phyloP scores from a whole-genome alignment of 2,113 vertebrate genomes.

The Vombatus ursinus region DNA sequence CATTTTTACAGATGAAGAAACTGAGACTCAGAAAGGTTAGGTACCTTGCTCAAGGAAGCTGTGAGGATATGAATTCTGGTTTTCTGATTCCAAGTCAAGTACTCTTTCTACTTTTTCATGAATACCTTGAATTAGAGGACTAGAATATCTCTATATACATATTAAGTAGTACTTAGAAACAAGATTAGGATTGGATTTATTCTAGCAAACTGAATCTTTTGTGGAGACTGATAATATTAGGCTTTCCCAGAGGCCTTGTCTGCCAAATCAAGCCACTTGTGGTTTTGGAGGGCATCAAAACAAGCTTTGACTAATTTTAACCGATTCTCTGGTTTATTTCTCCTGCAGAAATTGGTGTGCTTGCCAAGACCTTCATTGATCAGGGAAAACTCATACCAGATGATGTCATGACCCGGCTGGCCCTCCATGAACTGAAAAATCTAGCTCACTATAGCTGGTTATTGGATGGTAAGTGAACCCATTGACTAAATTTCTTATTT shows the following conservation, averaged over 20 bases:
- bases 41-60: background rate
- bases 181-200: background rate
- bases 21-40: background rate
- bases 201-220: background rate
- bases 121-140: background rate
- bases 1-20: background rate
- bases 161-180: background rate
- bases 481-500: background rate
- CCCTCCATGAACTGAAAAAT: constrained; percentile 89
- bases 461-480: constrained; percentile 89
- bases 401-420: constrained; percentile 93
- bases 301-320: background rate
- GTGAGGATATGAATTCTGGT: background rate
- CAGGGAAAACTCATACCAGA: constrained; percentile 95
- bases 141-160: background rate
- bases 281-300: background rate
- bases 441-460: constrained; percentile 88
- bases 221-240: background rate
- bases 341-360: constrained; percentile 91
- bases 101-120: background rate
- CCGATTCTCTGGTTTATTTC: background rate
- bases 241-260: background rate
- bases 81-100: background rate
- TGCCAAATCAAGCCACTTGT: background rate
- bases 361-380: constrained; percentile 96